Evolutionary conservation across 2,888 invertebrate species (phyloP).

Genomic region (Sminthurides aquaticus): DNA sequence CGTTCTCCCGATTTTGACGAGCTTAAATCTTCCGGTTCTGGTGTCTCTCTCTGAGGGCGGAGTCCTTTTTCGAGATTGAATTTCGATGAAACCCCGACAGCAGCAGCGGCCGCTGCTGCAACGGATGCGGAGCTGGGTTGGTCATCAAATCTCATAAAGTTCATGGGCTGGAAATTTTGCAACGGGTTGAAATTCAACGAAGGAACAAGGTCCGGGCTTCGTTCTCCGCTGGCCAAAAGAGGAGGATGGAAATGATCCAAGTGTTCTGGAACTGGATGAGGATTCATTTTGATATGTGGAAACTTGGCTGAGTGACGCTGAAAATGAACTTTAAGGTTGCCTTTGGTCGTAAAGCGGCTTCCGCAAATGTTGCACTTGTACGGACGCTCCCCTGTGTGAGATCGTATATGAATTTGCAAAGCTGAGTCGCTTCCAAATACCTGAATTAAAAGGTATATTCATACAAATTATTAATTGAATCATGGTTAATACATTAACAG

Average conservation of each 20-base stretch:
- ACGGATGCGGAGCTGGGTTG: neutral
- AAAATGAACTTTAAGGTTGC: conserved; percentile 98
- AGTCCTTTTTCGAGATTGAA: neutral
- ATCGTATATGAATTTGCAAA: conserved; percentile 93
- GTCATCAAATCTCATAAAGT: conserved; percentile 33
- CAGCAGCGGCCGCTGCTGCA: conserved; percentile 7
- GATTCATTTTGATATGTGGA: conserved; percentile 93
- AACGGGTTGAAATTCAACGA: conserved; percentile 51
- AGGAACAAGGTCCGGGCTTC: conserved; percentile 49
- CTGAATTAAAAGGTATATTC: conserved; percentile 10
- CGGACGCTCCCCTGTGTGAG: conserved; percentile 94
- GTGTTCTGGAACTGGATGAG: conserved; percentile 92
- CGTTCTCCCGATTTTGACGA: neutral
- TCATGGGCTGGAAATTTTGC: conserved; percentile 31
- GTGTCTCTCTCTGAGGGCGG: neutral
- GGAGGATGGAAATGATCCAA: conserved; percentile 91
- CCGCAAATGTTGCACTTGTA: conserved; percentile 99
- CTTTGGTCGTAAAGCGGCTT: conserved; percentile 97
- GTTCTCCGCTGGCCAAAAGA: conserved; percentile 56
- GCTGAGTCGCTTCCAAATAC: conserved; percentile 91
- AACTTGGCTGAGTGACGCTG: conserved; percentile 91
- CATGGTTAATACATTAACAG: too few relatives aligned
- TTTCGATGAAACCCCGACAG: conserved; percentile 10
- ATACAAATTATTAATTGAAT: too few relatives aligned
- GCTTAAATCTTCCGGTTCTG: conserved; percentile 13